phyloP scores from a whole-genome alignment of 2,797 vertebrate genomes.

The Micropoecilia bifurca region DNA sequence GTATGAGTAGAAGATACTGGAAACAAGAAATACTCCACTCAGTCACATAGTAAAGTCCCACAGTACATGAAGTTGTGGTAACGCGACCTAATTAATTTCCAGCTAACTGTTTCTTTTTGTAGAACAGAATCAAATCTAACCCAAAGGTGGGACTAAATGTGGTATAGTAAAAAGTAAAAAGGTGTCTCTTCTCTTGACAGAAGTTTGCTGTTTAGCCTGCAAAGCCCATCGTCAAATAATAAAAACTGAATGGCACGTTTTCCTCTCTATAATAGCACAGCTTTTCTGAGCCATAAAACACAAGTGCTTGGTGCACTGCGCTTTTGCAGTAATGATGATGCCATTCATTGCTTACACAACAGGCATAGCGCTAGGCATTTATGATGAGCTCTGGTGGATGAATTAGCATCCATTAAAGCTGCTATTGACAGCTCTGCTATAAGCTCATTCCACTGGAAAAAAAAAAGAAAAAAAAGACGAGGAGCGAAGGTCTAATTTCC shows the following conservation, averaged over 20 bases:
- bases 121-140: conserved; percentile 30
- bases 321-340: conserved; percentile 60
- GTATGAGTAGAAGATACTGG: not conserved
- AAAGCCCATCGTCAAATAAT: conserved; percentile 55
- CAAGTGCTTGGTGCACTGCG: conserved; percentile 56
- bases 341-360: conserved; percentile 70
- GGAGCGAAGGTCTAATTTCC: conserved; percentile 64
- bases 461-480: conserved; percentile 49
- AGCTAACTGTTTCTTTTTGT: conserved; percentile 38
- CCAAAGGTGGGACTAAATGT: conserved; percentile 33
- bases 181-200: conserved; percentile 10
- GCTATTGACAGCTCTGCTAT: conserved; percentile 55
- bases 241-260: conserved; percentile 58
- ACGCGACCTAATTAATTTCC: conserved; percentile 10
- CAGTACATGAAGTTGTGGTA: not conserved
- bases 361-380: conserved; percentile 52
- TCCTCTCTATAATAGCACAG: conserved; percentile 48
- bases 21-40: not conserved
- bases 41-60: not conserved
- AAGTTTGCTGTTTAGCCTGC: conserved; percentile 34
- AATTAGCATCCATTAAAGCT: conserved; percentile 74
- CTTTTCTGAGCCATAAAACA: conserved; percentile 67
- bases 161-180: conserved; percentile 32
- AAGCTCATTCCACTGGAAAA: conserved; percentile 55
- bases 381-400: conserved; percentile 66